Evolutionary conservation across 2,888 invertebrate species (phyloP), one percentile per base, ranked within the genome.

Genomic region (Agrotis puta): DNA sequence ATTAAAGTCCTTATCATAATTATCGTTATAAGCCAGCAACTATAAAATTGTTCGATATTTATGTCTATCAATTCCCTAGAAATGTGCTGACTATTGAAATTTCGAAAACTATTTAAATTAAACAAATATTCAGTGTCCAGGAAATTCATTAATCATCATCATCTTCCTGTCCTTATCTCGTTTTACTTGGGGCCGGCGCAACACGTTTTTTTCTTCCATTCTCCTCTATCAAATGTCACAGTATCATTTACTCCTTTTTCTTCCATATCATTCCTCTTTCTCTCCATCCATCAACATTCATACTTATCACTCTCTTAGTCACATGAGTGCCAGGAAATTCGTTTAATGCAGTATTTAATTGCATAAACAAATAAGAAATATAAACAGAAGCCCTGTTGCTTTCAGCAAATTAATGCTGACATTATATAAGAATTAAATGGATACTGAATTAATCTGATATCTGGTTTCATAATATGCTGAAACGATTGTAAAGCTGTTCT

Each of bases 301-400:
- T n/a, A n/a, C n/a, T n/a, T n/a, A n/a, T n/a, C n/a, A n/a, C n/a
- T n/a, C n/a, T n/a, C n/a, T n/a, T n/a, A n/a, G n/a, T n/a, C n/a
- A n/a, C n/a, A n/a, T n/a, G n/a, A n/a, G n/a, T n/a, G n/a, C n/a
- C n/a, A n/a, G n/a, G n/a, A 57, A 59, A 59, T 27, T 7, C 16
- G 48, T 74, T 58, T 61, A 11, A n/a, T 39, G 48, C n/a, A 50
- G 11, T 64, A 27, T 68, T 43, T 67, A 65, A 47, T 59, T 66
- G 5, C 27, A 27, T 5, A 27, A 27, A 27, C 5, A 27, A 27
- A n/a, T n/a, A n/a, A n/a, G n/a, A n/a, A 27, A 27, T 27, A 27
- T 27, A 27, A 33, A 33, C 9, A 33, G 33, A 33, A 33, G 9
- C 33, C 54, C 47, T 56, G 39, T 56, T 69, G 39, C 54, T 56